Conservation (phyloP, 2,113 vertebrate species). For the Onychorhynchus coronatus region DNA sequence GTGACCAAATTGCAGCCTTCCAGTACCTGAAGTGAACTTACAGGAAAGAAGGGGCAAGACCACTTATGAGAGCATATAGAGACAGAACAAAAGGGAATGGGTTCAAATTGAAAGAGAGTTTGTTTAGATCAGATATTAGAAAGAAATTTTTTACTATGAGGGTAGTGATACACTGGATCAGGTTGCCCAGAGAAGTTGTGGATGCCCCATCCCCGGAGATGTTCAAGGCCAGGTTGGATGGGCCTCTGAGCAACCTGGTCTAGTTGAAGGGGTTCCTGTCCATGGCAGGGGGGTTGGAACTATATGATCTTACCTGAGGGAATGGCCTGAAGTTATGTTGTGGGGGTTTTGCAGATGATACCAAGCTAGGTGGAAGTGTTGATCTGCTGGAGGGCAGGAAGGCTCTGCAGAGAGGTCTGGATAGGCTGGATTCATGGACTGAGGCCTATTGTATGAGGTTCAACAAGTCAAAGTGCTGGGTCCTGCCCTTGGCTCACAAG, state of each 20-base stretch:
- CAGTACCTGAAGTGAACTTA: neutral
- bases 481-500: neutral
- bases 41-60: neutral
- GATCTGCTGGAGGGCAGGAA: neutral
- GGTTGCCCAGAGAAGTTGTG: too few species aligned
- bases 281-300: too few species aligned
- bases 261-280: too few species aligned
- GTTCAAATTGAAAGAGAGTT: neutral
- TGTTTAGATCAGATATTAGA: neutral
- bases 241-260: too few species aligned
- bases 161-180: too few species aligned
- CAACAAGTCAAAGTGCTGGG: neutral
- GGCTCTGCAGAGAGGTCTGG: neutral
- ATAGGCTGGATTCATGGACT: neutral
- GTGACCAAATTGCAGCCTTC: neutral
- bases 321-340: too few species aligned
- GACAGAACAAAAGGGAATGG: neutral
- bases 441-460: neutral
- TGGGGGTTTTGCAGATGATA: neutral
- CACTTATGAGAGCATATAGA: neutral
- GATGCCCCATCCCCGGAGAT: too few species aligned
- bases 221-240: too few species aligned
- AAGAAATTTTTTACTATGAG: too few species aligned
- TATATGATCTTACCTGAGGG: too few species aligned
- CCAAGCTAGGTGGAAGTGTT: neutral